Evolutionary conservation across 2,888 invertebrate genomes (phyloP).

Genomic region (Actias luna): DNA sequence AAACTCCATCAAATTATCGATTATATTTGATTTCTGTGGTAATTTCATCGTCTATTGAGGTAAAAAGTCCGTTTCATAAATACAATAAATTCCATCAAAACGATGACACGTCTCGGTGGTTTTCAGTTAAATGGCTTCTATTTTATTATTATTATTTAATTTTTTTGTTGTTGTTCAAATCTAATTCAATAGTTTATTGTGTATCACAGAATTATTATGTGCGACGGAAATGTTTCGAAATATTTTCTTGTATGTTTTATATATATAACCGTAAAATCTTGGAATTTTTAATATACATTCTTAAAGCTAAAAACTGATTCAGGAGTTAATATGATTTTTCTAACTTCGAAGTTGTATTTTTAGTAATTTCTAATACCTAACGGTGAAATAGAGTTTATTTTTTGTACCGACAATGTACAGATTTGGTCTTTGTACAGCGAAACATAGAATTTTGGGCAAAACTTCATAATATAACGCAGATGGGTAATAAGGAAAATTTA

Average conservation of each 20-base stretch:
- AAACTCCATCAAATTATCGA: no score
- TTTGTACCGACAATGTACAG: neutral
- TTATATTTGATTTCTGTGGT: neutral
- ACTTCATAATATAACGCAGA: no score
- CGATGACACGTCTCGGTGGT: neutral
- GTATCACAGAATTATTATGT: neutral
- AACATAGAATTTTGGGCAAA: no score
- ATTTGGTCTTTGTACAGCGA: neutral
- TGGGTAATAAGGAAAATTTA: no score
- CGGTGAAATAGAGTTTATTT: neutral
- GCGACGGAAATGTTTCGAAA: no score
- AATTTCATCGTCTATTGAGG: neutral
- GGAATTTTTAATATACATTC: neutral
- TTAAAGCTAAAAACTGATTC: neutral
- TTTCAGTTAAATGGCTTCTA: neutral
- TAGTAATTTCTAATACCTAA: neutral
- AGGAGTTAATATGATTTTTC: neutral
- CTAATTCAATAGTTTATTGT: neutral
- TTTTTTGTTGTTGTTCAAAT: neutral
- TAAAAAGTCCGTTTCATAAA: neutral
- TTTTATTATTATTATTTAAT: no score
- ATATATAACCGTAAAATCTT: neutral
- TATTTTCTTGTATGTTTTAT: neutral
- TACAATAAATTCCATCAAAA: neutral
- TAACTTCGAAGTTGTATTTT: neutral